Base-by-base conservation (phyloP, 2,888 invertebrate species). In the Eumerus sabulonum region DNA sequence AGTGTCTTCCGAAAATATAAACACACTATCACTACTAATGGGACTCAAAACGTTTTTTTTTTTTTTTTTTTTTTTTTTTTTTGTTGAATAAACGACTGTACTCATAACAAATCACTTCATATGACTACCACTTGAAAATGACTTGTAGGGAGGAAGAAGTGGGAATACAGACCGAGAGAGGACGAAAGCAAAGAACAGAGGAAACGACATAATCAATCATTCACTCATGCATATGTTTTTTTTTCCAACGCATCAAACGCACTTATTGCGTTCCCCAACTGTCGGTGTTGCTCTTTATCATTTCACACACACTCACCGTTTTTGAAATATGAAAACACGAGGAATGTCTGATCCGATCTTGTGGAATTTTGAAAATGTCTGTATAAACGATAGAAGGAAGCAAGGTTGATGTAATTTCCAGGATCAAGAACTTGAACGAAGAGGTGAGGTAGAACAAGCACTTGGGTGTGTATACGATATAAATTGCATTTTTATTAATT, bases 351-450 rank as follows among this genome's bases (percentile, higher is more conserved):
- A 0, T 19, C 16, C 19, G 16, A 16, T 14, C 48, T 54, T 51
- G 19, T 60, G 50, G 54, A 44, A 60, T 71, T 66, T 40, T 12
- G 13, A 38, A 64, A 56, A 53, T 45, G 66, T 40, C 66, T 60
- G 45, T 56, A 44, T 48, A 56, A 56, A 57, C 17, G 40, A 13
- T 45, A 27, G 12, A 40, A 45, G 50, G 57, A 72, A 40, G 38
- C 44, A 56, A 72, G 62, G 35, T 67, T 77, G 72, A 72, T 66
- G 66, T 54, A 60, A 57, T 72, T 76, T 56, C n/a, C n/a, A n/a
- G n/a, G 7, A 7, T 4, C 27, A 27, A 4, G 27, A 27, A 27
- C 27, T 27, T 27, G 27, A 27, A 7, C 27, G 27, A 27, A 27
- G 71, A 76, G 54, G 54, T 71, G 48, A 66, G 60, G 48, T 71